These are phyloP conservation scores for Galerucella pusilla DNA, from an alignment of 2,888 invertebrate species.

Conservation along the genomic window DNA sequence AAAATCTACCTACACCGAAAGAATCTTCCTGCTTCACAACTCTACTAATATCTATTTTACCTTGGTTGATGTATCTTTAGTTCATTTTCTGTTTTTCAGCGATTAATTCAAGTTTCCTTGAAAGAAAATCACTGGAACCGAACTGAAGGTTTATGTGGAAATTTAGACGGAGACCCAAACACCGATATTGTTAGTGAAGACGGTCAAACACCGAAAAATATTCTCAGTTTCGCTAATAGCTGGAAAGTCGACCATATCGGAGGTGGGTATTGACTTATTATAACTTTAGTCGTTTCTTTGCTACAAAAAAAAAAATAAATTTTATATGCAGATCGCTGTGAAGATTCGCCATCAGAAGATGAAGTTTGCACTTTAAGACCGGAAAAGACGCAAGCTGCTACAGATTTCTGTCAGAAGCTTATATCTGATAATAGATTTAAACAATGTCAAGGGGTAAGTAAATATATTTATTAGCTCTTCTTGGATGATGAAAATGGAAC, in stretches of 20 bases:
- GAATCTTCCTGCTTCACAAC: no score
- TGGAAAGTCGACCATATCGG: constrained; percentile 69
- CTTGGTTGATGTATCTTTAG: no score
- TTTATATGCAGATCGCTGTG: constrained; percentile 68
- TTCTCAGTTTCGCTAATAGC: constrained; percentile 69
- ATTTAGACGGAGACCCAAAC: constrained; percentile 74
- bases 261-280: constrained; percentile 50
- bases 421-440: constrained; percentile 74
- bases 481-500: no score
- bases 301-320: background rate
- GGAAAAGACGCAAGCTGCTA: constrained; percentile 63
- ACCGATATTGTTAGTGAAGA: constrained; percentile 78
- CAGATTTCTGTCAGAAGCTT: constrained; percentile 72
- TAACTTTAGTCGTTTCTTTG: background rate
- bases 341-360: constrained; percentile 67
- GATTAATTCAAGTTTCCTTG: constrained; percentile 75
- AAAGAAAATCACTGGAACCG: constrained; percentile 79
- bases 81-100: constrained; percentile 61
- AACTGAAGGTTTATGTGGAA: constrained; percentile 86
- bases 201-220: constrained; percentile 65
- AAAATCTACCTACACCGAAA: background rate
- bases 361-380: constrained; percentile 63
- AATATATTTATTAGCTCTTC: background rate
- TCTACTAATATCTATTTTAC: no score
- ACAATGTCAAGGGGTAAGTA: constrained; percentile 66